Evolutionary conservation across 2,888 invertebrate genomes (phyloP), one percentile per base, ranked within the genome.

Genomic region (Tetragonula carbonaria): DNA sequence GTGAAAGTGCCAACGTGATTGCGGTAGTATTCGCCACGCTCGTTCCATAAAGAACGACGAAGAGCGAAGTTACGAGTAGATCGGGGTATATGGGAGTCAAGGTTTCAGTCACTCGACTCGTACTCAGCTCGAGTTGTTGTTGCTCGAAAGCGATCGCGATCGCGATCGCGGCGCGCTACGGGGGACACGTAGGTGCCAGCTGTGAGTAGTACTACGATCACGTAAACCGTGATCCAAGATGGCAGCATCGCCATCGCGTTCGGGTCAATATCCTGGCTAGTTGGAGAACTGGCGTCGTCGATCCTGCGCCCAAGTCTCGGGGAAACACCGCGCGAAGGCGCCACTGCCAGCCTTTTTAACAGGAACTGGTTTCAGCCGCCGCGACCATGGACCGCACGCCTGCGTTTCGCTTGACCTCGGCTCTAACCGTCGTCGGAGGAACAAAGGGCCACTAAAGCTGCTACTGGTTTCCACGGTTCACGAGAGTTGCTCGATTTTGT

Each of bases 191-290:
- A 79, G 80, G 62, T 84, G 82, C 87, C 92, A 91, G 92, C 92
- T 92, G 92, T 89, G 89, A 90, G 91, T 93, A 93, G 92, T 93
- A 93, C 93, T 92, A 93, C 92, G 93, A 93, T 94, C 92, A 93
- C 91, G 90, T 91, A 89, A 74, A 65, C 90, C 87, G 90, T 91
- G 92, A 90, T 88, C 92, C 92, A 92, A 92, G 86, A 93, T 94
- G 92, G 93, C 91, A 90, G 93, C 91, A 90, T 74, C 85, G 90
- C 45, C 45, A 45, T 45, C 45, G 74, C 89, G 73, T 88, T 93
- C 94, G 82, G 95, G 94, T 94, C 95, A 95, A 95, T 95, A 95
- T 94, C 90, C 87, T 94, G 95, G 77, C 81, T 86, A 92, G 92
- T 92, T 95, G 93, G 93, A 76, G 87, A 89, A 90, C 88, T 33